These are phyloP conservation scores for Limnephilus auricula DNA, from an alignment of 2,888 invertebrate genomes.

Conservation along the genomic window DNA sequence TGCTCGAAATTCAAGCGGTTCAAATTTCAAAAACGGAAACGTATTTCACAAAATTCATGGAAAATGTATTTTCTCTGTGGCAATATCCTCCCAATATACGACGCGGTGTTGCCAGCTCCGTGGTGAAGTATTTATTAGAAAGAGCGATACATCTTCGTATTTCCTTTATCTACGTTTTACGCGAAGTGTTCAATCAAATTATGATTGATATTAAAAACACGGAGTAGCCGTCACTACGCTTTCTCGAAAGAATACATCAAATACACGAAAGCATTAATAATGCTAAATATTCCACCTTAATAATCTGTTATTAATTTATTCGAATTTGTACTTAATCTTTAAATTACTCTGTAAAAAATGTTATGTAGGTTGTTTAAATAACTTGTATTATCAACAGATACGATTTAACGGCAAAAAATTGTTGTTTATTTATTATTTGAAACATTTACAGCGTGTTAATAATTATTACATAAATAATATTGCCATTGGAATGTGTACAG, in stretches of 20 bases:
- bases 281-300: background rate
- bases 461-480: no score
- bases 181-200: slow-evolving; percentile 22
- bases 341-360: no score
- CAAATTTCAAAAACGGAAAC: background rate
- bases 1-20: background rate
- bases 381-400: no score
- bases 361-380: no score
- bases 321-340: no score
- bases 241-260: background rate
- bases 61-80: background rate
- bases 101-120: background rate
- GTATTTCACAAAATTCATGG: slow-evolving; percentile 4
- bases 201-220: background rate
- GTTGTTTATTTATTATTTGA: no score
- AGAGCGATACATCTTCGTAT: background rate
- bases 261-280: background rate
- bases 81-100: background rate
- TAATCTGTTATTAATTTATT: no score
- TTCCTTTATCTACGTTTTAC: background rate
- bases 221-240: background rate
- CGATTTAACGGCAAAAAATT: no score
- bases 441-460: no score
- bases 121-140: background rate
- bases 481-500: no score